Evolutionary conservation across 1,140 invertebrate species (phyloP).

Genomic region (Eciton burchellii): DNA sequence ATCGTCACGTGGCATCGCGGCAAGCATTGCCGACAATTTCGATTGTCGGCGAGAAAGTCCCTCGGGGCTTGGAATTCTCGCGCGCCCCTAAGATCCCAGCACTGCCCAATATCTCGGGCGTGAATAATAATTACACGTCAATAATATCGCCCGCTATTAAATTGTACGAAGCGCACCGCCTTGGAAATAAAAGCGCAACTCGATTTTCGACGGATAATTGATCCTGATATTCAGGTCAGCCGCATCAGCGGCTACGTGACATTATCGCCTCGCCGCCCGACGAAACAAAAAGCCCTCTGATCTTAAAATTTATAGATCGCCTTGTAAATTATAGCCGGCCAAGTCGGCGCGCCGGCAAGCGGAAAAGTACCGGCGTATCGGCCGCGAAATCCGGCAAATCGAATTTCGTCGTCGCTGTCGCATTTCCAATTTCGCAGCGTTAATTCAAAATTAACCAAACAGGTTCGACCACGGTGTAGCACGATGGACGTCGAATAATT

Average conservation of each 20-base stretch:
- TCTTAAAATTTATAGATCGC: slow-evolving; percentile 19
- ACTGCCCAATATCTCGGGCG: not conserved
- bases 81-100: not conserved
- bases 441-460: slow-evolving; percentile 65
- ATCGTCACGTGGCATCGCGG: not conserved
- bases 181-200: not conserved
- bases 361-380: slow-evolving; percentile 1
- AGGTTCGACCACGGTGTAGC: slow-evolving; percentile 35
- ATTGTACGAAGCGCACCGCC: not conserved
- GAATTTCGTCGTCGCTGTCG: slow-evolving; percentile 21
- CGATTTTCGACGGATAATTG: not conserved
- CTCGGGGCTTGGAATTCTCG: not conserved
- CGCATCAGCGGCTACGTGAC: not conserved
- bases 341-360: not conserved
- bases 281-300: not conserved
- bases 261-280: not conserved
- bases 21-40: not conserved
- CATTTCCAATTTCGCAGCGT: slow-evolving; percentile 55
- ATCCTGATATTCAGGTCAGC: slow-evolving; percentile 16
- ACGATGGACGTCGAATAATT: slow-evolving; percentile 63
- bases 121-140: slow-evolving; percentile 1
- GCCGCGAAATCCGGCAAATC: slow-evolving; percentile 34
- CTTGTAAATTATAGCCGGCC: not conserved
- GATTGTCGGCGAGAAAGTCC: not conserved
- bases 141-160: not conserved